phyloP scores from a whole-genome alignment of 2,888 invertebrate species.

The Spatulosminthurus flaviceps region DNA sequence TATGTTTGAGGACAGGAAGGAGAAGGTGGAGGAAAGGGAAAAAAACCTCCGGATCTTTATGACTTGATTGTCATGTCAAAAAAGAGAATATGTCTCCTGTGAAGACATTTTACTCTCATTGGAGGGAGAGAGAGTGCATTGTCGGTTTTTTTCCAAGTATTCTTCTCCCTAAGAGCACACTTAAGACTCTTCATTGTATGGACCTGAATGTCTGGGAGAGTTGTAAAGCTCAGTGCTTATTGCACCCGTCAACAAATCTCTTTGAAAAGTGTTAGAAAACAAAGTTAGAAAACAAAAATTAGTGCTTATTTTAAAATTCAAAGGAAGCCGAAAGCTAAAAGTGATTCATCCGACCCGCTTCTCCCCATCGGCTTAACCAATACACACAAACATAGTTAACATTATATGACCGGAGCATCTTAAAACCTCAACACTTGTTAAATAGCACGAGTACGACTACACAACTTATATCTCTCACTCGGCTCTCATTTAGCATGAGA shows the following conservation, averaged over 20 bases:
- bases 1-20: neutral
- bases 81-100: neutral
- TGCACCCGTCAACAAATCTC: slow-evolving; percentile 29
- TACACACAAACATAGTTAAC: neutral
- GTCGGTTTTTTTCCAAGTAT: neutral
- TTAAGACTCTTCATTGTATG: slow-evolving; percentile 3
- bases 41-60: slow-evolving; percentile 20
- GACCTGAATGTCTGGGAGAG: neutral
- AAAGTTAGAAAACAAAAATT: slow-evolving; percentile 42
- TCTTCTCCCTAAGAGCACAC: neutral
- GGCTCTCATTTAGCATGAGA: too few relatives aligned
- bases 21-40: too few relatives aligned
- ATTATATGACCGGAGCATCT: too few relatives aligned
- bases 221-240: slow-evolving; percentile 2
- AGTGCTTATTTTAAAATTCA: slow-evolving; percentile 38
- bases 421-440: slow-evolving; percentile 13
- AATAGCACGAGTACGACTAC: slow-evolving; percentile 7
- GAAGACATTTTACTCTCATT: neutral
- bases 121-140: neutral
- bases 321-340: slow-evolving; percentile 39
- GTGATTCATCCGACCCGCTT: slow-evolving; percentile 12
- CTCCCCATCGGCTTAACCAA: neutral
- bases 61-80: slow-evolving; percentile 33
- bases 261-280: slow-evolving; percentile 22
- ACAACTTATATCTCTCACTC: too few relatives aligned